Evolutionary conservation across 2,113 vertebrate species (phyloP).

Genomic region (Natator depressus): DNA sequence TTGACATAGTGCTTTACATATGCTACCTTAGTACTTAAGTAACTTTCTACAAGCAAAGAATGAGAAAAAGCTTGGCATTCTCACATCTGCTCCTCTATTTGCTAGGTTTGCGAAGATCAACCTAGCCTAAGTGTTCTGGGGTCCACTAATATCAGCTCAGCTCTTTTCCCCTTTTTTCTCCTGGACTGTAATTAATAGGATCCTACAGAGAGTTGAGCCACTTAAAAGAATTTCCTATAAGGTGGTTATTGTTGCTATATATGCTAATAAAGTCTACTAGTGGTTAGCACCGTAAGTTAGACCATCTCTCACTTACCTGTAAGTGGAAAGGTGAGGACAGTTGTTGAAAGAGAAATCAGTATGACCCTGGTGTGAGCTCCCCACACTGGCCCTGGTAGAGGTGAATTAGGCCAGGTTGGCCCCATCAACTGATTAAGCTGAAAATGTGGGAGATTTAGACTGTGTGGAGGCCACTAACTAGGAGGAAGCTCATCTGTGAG

Average conservation of each 20-base stretch:
- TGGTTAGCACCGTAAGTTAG: background rate
- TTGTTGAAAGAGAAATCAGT: background rate
- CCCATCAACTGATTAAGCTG: background rate
- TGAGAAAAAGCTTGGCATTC: background rate
- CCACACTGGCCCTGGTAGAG: background rate
- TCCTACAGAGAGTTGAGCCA: background rate
- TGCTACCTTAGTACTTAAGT: conserved; percentile 13
- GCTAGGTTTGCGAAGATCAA: conserved; percentile 27
- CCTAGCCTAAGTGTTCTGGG: background rate
- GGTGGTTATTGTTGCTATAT: background rate
- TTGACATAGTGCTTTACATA: background rate
- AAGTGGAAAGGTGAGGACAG: background rate
- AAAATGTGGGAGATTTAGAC: background rate
- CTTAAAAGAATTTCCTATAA: background rate
- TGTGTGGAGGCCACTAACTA: background rate
- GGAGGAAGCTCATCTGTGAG: no score
- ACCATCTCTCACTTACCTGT: background rate
- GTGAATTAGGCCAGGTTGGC: background rate
- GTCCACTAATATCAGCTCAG: fast-evolving
- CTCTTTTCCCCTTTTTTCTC: background rate
- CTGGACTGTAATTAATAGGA: background rate
- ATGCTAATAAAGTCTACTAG: background rate
- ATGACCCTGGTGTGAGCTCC: background rate
- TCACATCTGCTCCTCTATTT: background rate
- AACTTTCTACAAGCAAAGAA: conserved; percentile 10